phyloP scores from a whole-genome alignment of 2,888 invertebrate genomes.

The Mystacides longicornis region DNA sequence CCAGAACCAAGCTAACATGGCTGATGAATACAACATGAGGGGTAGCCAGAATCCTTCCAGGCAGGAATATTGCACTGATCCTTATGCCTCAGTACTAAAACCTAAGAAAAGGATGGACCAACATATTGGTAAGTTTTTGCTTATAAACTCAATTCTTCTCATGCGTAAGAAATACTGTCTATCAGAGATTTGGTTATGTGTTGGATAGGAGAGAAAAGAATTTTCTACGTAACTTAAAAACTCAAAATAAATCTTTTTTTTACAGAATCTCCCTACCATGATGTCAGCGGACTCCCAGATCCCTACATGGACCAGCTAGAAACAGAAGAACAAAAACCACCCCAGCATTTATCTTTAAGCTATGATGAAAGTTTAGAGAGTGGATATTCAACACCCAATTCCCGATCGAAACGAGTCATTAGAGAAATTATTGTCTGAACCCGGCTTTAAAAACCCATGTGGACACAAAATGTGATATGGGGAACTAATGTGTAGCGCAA shows the following conservation, averaged over 20 bases:
- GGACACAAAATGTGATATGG: conserved; percentile 8
- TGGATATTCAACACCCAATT: conserved; percentile 91
- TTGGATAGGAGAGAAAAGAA: too few species aligned
- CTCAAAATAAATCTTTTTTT: conserved; percentile 26
- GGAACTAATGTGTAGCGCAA: conserved; percentile 3
- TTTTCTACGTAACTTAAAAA: background rate
- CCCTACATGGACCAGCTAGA: conserved; percentile 74
- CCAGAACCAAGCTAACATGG: conserved; percentile 54
- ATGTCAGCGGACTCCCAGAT: conserved; percentile 87
- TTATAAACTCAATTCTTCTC: background rate
- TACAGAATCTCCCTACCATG: conserved; percentile 87
- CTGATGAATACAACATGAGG: conserved; percentile 63
- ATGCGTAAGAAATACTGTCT: too few species aligned
- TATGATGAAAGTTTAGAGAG: conserved; percentile 92
- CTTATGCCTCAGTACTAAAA: conserved; percentile 83
- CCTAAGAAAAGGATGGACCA: conserved; percentile 82
- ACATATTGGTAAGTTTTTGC: conserved; percentile 61
- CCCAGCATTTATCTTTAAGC: conserved; percentile 79
- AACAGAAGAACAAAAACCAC: conserved; percentile 70
- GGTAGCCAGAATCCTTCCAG: conserved; percentile 76
- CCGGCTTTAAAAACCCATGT: conserved; percentile 22
- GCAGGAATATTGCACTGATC: conserved; percentile 82
- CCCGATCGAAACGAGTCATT: conserved; percentile 84
- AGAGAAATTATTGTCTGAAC: conserved; percentile 87
- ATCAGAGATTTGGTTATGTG: too few species aligned